phyloP scores from a whole-genome alignment of 1,140 invertebrate species.

The Cydia strobilella region DNA sequence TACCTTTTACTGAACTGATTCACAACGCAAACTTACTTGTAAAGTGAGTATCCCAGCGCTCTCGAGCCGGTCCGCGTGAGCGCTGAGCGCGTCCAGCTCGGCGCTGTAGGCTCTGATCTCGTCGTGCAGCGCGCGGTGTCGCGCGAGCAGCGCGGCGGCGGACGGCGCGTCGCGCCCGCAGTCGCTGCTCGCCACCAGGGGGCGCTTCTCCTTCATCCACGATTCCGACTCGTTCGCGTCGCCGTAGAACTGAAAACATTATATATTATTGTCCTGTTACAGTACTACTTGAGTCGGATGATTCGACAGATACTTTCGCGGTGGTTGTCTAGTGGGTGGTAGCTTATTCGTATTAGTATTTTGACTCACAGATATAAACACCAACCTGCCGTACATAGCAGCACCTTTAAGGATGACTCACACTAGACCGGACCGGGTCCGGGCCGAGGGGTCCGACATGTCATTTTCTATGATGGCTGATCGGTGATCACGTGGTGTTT shows the following conservation, averaged over 20 bases:
- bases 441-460: too few species aligned
- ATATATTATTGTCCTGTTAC: not conserved
- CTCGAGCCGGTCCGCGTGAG: conserved; percentile 91
- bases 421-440: too few species aligned
- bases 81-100: conserved; percentile 93
- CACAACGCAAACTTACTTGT: conserved; percentile 83
- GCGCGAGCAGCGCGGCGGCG: conserved; percentile 90
- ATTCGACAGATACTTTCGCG: too few species aligned
- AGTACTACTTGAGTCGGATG: too few species aligned
- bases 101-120: conserved; percentile 95
- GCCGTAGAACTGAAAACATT: conserved; percentile 89
- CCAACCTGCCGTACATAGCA: too few species aligned
- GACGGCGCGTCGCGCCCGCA: conserved; percentile 94
- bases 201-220: conserved; percentile 97
- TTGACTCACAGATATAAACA: too few species aligned
- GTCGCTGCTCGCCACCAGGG: conserved; percentile 92
- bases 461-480: too few species aligned
- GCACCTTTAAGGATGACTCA: too few species aligned
- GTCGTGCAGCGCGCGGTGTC: conserved; percentile 93
- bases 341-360: too few species aligned
- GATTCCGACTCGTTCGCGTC: conserved; percentile 99
- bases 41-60: conserved; percentile 88
- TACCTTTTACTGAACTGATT: too few species aligned
- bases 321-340: too few species aligned
- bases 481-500: too few species aligned